Evolutionary conservation across 1,140 invertebrate genomes (phyloP).

Genomic region (Hestina assimilis): DNA sequence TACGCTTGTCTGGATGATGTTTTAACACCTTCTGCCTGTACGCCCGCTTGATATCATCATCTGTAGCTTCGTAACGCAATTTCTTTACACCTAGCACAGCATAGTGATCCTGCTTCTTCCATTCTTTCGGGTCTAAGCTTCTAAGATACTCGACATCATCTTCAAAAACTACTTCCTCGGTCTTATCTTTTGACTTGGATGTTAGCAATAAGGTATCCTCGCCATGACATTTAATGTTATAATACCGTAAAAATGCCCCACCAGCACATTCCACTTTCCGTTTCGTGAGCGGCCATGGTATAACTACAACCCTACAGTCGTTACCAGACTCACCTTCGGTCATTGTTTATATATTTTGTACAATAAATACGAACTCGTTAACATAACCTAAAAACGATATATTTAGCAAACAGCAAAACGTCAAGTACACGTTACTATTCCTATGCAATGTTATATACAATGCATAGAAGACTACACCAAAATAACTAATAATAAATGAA

Average conservation of each 20-base stretch:
- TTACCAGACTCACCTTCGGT: constrained; percentile 47
- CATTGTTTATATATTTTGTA: constrained; percentile 54
- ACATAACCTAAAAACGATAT: constrained; percentile 66
- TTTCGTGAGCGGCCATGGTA: constrained; percentile 54
- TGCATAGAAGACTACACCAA: constrained; percentile 5
- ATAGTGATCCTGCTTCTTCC: constrained; percentile 99
- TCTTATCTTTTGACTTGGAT: constrained; percentile 77
- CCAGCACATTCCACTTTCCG: constrained; percentile 71
- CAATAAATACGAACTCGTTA: constrained; percentile 47
- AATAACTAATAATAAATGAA: constrained; percentile 13
- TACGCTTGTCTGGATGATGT: constrained; percentile 98
- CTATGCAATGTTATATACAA: background rate
- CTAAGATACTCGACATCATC: constrained; percentile 92
- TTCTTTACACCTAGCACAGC: constrained; percentile 93
- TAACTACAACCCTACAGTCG: constrained; percentile 46
- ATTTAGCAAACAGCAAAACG: constrained; percentile 18
- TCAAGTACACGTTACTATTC: constrained; percentile 19
- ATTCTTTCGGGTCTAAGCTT: constrained; percentile 96
- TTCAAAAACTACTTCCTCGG: constrained; percentile 82
- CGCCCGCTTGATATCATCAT: constrained; percentile 95
- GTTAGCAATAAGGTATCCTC: constrained; percentile 60
- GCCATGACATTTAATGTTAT: constrained; percentile 70
- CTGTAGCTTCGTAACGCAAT: constrained; percentile 87
- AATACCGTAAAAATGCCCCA: constrained; percentile 62
- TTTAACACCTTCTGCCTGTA: constrained; percentile 95